These are phyloP conservation scores for Synanceia verrucosa DNA, from an alignment of 2,797 vertebrate genomes.

Conservation along the genomic window DNA sequence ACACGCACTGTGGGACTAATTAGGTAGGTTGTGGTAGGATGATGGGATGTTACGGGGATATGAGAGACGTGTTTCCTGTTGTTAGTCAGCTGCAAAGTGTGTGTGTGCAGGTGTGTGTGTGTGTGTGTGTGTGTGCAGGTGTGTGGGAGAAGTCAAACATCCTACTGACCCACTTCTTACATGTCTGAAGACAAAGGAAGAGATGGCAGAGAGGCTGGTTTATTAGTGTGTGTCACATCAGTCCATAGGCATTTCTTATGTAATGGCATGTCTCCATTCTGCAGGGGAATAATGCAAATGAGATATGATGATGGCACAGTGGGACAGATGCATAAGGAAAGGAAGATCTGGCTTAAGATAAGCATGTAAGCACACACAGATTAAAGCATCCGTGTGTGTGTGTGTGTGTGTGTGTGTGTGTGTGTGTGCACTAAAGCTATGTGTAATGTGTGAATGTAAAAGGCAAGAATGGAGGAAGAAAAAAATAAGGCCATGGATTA, in stretches of 20 bases:
- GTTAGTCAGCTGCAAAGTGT: constrained; percentile 40
- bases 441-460: constrained; percentile 19
- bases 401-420: no score
- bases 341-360: constrained; percentile 42
- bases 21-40: constrained; percentile 64
- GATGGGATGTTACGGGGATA: constrained; percentile 53
- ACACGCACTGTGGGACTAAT: constrained; percentile 70
- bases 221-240: constrained; percentile 15
- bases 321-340: constrained; percentile 6
- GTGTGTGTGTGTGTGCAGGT: neutral
- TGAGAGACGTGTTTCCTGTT: constrained; percentile 48
- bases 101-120: constrained; percentile 8
- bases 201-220: constrained; percentile 13
- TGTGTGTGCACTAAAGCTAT: constrained; percentile 21
- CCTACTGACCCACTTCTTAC: constrained; percentile 68
- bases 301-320: constrained; percentile 31
- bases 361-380: constrained; percentile 16
- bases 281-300: constrained; percentile 16
- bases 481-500: constrained; percentile 41
- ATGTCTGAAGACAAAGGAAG: constrained; percentile 31
- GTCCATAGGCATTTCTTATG: constrained; percentile 7
- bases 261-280: constrained; percentile 20
- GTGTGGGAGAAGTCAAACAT: constrained; percentile 57
- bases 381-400: constrained; percentile 6
- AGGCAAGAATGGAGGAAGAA: constrained; percentile 17